phyloP scores from a whole-genome alignment of 2,113 vertebrate species.

The Eublepharis macularius region DNA sequence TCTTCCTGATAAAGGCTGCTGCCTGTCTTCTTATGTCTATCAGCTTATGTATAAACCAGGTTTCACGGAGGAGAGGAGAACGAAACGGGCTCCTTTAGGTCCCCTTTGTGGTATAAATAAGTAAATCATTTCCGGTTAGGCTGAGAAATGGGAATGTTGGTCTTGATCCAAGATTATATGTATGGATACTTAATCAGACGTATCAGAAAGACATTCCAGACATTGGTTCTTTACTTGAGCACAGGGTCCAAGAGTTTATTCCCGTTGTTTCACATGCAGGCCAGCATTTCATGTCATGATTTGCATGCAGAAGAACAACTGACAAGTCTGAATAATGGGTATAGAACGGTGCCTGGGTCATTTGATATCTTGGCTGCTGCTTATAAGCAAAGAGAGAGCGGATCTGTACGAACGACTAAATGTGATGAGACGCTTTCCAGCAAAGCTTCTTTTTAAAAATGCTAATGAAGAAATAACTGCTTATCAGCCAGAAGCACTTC shows the following conservation, averaged over 20 bases:
- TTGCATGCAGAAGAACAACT: not conserved
- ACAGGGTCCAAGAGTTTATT: not conserved
- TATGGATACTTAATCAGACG: too few relatives aligned
- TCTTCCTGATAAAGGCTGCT: conserved; percentile 20
- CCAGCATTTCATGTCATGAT: not conserved
- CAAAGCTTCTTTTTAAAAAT: not conserved
- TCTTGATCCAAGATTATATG: too few relatives aligned
- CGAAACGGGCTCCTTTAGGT: too few relatives aligned
- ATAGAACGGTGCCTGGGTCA: not conserved
- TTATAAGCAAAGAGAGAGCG: not conserved
- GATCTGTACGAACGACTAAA: not conserved
- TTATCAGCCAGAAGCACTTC: not conserved
- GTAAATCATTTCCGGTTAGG: too few relatives aligned
- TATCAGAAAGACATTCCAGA: too few relatives aligned
- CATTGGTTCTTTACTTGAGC: too few relatives aligned
- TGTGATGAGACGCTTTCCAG: not conserved
- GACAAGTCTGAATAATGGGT: not conserved
- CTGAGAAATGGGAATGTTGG: too few relatives aligned
- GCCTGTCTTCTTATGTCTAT: conserved; percentile 35
- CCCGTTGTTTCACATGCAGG: too few relatives aligned
- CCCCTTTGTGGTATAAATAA: too few relatives aligned
- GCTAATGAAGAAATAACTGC: not conserved
- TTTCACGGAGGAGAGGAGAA: too few relatives aligned
- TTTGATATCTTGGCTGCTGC: not conserved
- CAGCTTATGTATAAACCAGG: too few relatives aligned